Base-by-base conservation (phyloP, 1,140 invertebrate genomes). In the Diprion similis region DNA sequence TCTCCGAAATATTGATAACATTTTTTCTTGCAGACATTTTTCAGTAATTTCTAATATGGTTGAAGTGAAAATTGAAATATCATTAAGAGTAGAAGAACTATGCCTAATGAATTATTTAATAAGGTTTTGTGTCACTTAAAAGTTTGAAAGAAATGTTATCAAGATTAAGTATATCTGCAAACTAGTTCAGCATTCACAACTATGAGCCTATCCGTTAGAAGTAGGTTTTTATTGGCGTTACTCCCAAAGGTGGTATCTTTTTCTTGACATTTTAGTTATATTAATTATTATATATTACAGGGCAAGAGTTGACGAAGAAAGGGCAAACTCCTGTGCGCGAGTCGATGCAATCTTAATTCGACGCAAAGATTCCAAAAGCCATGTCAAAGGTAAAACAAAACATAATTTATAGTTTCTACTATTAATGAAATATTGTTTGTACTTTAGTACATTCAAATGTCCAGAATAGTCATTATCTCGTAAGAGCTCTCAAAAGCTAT, bases 331-430 rank as follows among this genome's bases (percentile, higher is more conserved):
- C 47, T 94, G 92, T 87, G 92, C 93, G 8, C 87, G 93, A 79
- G 89, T 92, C 19, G 90, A 93, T 85, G 91, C 92, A n/a, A 86
- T 90, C 46, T 86, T 93, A 75, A 80, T 91, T 59, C 90, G 90
- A 77, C 85, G 89, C 70, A 91, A 92, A 78, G 91, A 92, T 81
- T 91, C 91, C 0, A 94, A 92, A 86, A 91, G 92, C 81, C 93
- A 93, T 83, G 87, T 94, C 18, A 92, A 91, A 91, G 91, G 92
- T 93, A 87, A 84, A 77, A 48, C n/a, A 13, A 59, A 74, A 65
- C 77, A 45, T 74, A 70, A 71, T 66, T 74, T 37, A 37, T 6
- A 3, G 6, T 37, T 37, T 37, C 24, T 37, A 37, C 24, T 37
- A 6, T 37, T 37, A 37, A 37, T 59, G 51, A 59, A 17, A 59